These are phyloP conservation scores for Oophaga sylvatica DNA, from an alignment of 2,797 vertebrate genomes.

Conservation along the genomic window DNA sequence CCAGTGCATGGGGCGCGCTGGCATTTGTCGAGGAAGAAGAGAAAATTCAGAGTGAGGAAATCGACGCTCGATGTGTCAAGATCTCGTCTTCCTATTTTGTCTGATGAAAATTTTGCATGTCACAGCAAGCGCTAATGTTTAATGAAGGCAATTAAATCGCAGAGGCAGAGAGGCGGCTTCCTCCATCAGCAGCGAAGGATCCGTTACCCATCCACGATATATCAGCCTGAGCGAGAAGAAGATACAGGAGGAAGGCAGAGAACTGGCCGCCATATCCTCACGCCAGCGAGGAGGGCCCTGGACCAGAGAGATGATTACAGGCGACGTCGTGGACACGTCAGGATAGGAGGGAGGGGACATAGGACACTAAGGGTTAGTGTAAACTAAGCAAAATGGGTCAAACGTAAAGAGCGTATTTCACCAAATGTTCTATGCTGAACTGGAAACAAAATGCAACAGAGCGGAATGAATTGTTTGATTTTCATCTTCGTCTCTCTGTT, in stretches of 20 bases:
- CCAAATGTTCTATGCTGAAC: no score
- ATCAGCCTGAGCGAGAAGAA: not conserved
- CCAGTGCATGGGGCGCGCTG: conserved; percentile 10
- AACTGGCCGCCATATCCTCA: not conserved
- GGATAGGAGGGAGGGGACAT: not conserved
- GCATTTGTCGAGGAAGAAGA: conserved; percentile 48
- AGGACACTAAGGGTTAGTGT: not conserved
- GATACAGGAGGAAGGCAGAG: not conserved
- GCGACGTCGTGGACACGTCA: not conserved
- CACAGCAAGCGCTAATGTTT: conserved; percentile 67
- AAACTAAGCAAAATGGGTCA: not conserved
- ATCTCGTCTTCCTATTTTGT: conserved; percentile 64
- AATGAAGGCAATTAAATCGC: conserved; percentile 74
- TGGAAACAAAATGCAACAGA: no score
- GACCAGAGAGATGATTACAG: not conserved
- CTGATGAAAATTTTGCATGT: conserved; percentile 66
- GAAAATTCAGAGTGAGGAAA: conserved; percentile 41
- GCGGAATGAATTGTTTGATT: no score
- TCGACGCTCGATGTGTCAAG: conserved; percentile 58
- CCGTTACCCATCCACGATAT: conserved; percentile 37
- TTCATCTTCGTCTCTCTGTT: no score
- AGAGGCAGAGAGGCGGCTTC: conserved; percentile 63
- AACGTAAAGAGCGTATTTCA: no score
- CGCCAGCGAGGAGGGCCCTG: not conserved
- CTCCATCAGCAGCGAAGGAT: conserved; percentile 19